These are phyloP conservation scores for Oophaga pumilio DNA, from an alignment of 2,113 vertebrate genomes.

Conservation along the genomic window DNA sequence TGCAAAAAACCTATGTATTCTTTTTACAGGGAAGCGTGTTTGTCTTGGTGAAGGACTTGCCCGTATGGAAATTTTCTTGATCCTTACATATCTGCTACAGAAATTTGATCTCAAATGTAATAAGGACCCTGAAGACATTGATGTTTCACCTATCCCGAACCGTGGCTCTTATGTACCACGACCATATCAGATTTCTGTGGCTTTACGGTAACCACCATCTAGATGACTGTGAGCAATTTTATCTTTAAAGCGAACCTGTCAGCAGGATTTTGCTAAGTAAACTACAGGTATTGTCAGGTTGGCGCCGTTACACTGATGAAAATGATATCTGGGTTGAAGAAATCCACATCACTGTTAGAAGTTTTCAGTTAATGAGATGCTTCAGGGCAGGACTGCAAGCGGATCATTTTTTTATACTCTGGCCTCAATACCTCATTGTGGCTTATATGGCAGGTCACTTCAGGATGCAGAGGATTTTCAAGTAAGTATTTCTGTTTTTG, in stretches of 20 bases:
- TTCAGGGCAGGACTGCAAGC: no score
- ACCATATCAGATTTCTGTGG: constrained; percentile 17
- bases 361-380: no score
- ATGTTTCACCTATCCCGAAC: constrained; percentile 18
- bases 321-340: no score
- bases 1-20: background rate
- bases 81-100: constrained; percentile 44
- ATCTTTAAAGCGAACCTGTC: background rate
- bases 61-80: constrained; percentile 47
- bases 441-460: no score
- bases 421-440: no score
- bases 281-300: no score
- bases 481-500: no score
- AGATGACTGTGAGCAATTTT: background rate
- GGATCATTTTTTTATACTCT: no score
- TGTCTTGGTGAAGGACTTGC: constrained; percentile 46
- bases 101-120: constrained; percentile 23
- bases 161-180: background rate
- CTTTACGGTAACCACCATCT: background rate
- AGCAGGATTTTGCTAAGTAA: no score
- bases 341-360: no score
- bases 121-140: constrained; percentile 19
- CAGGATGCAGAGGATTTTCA: no score
- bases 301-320: no score
- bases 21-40: constrained; percentile 22